Percentiles rank a stretch among this genome's conserved stretches.
These are phyloP conservation scores for Loripinus fragilis DNA, from an alignment of 2,888 invertebrate genomes.

Conservation along the genomic window DNA sequence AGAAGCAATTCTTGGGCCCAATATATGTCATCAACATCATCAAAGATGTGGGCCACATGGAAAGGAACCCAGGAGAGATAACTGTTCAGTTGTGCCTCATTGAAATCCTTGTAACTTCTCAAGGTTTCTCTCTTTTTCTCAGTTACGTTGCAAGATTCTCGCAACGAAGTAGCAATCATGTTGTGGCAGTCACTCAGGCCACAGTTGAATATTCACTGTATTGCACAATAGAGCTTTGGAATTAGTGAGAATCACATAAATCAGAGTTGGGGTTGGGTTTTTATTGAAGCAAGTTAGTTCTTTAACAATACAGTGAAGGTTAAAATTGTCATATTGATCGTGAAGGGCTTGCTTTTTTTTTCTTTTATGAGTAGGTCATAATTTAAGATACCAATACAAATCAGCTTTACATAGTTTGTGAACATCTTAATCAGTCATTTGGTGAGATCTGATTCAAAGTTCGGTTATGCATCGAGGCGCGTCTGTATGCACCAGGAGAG, in stretches of 20 bases:
- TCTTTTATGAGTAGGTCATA: not conserved
- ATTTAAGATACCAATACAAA: not conserved
- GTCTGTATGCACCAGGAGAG: not conserved
- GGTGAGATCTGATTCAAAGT: not conserved
- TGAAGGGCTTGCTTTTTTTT: not conserved
- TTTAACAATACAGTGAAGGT: too few species aligned
- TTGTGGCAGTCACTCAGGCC: slow-evolving; percentile 31
- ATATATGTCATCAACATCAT: too few species aligned
- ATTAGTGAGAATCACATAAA: too few species aligned
- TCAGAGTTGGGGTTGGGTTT: not conserved
- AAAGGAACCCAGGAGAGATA: not conserved
- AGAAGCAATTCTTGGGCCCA: too few species aligned
- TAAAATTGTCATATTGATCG: not conserved
- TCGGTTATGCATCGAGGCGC: not conserved
- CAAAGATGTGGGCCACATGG: too few species aligned
- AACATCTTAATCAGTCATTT: not conserved
- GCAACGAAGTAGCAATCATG: slow-evolving; percentile 22
- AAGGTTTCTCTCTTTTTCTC: slow-evolving; percentile 8
- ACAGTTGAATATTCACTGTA: slow-evolving; percentile 23
- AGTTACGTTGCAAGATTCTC: slow-evolving; percentile 5
- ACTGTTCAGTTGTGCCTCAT: not conserved
- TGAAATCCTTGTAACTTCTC: slow-evolving; percentile 22
- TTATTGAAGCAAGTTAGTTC: too few species aligned
- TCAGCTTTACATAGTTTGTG: slow-evolving; percentile 11
- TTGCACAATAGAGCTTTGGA: too few species aligned